Conservation (phyloP, 2,888 invertebrate species). For the Tetragonula carbonaria region DNA sequence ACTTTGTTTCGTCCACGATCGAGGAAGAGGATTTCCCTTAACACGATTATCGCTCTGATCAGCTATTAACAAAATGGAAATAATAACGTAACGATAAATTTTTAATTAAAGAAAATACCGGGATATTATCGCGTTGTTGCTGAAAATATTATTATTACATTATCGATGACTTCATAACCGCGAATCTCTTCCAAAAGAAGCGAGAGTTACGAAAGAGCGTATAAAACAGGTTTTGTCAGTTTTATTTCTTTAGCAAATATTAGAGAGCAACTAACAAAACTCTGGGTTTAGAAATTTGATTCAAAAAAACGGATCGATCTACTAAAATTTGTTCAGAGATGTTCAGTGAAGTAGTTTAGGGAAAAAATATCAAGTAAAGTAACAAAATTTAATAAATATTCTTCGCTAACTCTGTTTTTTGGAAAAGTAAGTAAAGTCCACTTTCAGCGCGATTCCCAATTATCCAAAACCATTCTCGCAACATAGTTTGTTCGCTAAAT, state of each 20-base stretch:
- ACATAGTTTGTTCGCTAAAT: not conserved
- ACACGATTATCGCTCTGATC: not conserved
- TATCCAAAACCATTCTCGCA: not conserved
- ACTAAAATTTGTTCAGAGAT: not conserved
- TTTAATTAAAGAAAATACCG: not conserved
- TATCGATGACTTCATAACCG: not conserved
- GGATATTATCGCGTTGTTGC: not conserved
- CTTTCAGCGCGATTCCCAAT: not conserved
- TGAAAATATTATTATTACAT: no score
- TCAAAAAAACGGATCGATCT: not conserved
- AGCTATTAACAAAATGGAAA: slow-evolving; percentile 3
- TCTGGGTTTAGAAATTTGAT: not conserved
- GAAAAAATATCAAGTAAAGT: no score
- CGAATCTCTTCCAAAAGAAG: not conserved
- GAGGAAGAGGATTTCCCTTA: not conserved
- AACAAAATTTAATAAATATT: no score
- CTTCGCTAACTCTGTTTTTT: no score
- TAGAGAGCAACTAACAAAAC: not conserved
- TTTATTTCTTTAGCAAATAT: not conserved
- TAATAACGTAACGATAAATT: slow-evolving; percentile 3
- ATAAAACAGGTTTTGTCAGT: not conserved
- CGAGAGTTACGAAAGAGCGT: not conserved
- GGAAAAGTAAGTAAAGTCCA: not conserved
- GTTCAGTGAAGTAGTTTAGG: no score
- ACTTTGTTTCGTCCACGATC: slow-evolving; percentile 21